Conservation (phyloP, 2,888 invertebrate species). For the Apotomis turbidana region DNA sequence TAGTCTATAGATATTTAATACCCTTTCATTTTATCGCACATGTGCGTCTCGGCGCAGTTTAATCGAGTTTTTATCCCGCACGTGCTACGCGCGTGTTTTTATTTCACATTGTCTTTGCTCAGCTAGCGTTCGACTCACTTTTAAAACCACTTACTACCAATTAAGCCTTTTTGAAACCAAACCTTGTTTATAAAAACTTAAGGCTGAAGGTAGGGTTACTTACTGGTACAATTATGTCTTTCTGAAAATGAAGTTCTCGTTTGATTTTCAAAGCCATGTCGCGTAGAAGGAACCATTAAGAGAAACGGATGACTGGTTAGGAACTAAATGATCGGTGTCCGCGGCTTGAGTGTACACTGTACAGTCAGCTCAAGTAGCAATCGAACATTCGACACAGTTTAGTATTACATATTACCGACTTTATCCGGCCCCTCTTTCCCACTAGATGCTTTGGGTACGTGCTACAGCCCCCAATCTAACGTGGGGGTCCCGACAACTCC, state of each 20-base stretch:
- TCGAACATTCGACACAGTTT: too few relatives aligned
- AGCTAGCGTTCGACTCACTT: constrained; percentile 24
- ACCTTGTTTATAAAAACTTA: not conserved
- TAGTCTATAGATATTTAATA: not conserved
- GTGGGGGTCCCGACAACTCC: too few relatives aligned
- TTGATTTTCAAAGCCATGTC: constrained; percentile 39
- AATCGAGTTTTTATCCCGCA: constrained; percentile 41
- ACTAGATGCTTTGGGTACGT: too few relatives aligned
- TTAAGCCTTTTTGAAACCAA: not conserved
- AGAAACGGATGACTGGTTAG: constrained; percentile 43
- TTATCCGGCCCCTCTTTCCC: too few relatives aligned
- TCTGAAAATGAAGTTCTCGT: constrained; percentile 2
- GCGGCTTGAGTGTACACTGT: not conserved
- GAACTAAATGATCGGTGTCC: constrained; percentile 15
- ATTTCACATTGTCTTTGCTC: constrained; percentile 46
- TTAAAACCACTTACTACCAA: not conserved
- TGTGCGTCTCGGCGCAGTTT: constrained; percentile 17
- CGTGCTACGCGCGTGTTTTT: constrained; percentile 44
- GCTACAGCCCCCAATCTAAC: too few relatives aligned
- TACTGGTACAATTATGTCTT: not conserved
- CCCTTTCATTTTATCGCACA: not conserved
- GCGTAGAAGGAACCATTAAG: constrained; percentile 43
- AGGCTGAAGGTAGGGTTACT: not conserved
- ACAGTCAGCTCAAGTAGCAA: not conserved
- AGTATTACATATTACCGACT: too few relatives aligned